phyloP scores from a whole-genome alignment of 2,797 vertebrate species.

The Dendrocincla fuliginosa region DNA sequence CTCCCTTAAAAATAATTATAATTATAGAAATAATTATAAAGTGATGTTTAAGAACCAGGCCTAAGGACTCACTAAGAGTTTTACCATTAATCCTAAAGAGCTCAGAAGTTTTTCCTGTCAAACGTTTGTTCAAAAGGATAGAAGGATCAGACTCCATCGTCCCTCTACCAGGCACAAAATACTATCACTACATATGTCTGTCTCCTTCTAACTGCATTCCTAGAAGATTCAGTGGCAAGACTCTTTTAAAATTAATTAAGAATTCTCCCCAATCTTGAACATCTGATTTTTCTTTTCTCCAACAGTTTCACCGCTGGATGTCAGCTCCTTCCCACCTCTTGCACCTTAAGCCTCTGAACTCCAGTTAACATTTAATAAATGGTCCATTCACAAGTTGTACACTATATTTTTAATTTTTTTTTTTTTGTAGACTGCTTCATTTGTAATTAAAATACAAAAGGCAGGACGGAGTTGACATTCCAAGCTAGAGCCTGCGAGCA shows the following conservation, averaged over 20 bases:
- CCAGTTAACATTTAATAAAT: neutral
- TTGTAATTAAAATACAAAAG: conserved; percentile 58
- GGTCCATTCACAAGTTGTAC: neutral
- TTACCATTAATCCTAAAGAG: neutral
- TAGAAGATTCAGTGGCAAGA: neutral
- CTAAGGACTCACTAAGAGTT: neutral
- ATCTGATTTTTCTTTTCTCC: neutral
- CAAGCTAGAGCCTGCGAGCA: neutral
- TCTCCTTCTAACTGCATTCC: neutral
- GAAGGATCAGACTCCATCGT: neutral
- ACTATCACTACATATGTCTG: neutral
- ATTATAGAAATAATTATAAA: neutral
- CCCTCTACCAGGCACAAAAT: neutral
- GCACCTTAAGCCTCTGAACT: neutral
- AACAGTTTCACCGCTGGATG: neutral
- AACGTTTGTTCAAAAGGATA: neutral
- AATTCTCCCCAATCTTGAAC: neutral
- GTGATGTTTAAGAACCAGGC: neutral
- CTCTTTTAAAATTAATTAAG: neutral
- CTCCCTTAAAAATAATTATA: neutral
- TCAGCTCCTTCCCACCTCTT: neutral
- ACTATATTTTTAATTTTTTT: neutral
- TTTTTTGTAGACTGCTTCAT: conserved; percentile 21
- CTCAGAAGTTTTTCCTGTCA: neutral
- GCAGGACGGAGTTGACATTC: conserved; percentile 41